Conservation (phyloP, 2,113 vertebrate species). For the Irena cyanogastra region DNA sequence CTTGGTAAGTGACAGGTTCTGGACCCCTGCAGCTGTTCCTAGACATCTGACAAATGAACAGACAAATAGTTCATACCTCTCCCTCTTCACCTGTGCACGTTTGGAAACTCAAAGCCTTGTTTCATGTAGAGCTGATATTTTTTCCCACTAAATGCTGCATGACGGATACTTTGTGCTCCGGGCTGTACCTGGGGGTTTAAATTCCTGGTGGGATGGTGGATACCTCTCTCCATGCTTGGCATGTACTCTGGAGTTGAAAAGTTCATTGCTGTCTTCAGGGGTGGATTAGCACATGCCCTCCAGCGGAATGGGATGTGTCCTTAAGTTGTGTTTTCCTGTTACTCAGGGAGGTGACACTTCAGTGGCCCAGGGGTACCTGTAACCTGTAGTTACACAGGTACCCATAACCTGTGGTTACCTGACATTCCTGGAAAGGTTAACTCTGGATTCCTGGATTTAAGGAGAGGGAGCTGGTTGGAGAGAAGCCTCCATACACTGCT, state of each 20-base stretch:
- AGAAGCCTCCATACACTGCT: rapidly evolving
- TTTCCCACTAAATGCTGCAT: neutral
- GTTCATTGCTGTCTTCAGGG: neutral
- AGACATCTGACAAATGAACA: neutral
- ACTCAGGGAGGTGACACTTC: neutral
- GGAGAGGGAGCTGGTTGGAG: neutral
- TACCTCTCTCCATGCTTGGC: neutral
- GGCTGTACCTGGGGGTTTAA: neutral
- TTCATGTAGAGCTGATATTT: neutral
- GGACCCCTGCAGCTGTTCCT: neutral
- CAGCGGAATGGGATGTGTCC: neutral
- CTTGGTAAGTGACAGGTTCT: neutral
- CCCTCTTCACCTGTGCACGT: neutral
- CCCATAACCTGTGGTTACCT: neutral
- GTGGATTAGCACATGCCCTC: neutral
- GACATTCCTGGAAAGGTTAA: neutral
- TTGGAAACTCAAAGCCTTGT: neutral
- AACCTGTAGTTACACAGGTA: neutral
- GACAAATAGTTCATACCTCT: neutral
- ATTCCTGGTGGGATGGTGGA: neutral
- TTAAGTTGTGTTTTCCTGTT: neutral
- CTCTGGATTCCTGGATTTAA: neutral
- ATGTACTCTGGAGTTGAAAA: neutral
- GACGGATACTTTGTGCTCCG: neutral
- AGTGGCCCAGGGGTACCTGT: neutral